These are phyloP conservation scores for Thamnophis sirtalis DNA, from an alignment of 2,113 vertebrate genomes.

Conservation along the genomic window DNA sequence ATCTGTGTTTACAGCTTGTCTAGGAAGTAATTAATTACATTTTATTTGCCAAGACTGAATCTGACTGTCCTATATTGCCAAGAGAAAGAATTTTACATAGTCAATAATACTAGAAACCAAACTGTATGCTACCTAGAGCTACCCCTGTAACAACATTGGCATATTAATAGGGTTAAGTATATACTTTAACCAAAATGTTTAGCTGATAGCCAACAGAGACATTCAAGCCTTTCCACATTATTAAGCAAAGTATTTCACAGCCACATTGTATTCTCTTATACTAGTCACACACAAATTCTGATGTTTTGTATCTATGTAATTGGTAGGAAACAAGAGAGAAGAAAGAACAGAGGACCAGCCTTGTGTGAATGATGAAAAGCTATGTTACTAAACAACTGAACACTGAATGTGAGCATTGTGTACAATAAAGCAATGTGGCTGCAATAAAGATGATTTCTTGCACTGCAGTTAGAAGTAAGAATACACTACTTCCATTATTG, in stretches of 20 bases:
- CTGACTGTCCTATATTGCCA: slow-evolving; percentile 43
- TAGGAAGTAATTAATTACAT: slow-evolving; percentile 60
- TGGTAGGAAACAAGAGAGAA: background rate
- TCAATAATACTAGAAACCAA: slow-evolving; percentile 39
- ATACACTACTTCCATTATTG: background rate
- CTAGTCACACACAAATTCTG: background rate
- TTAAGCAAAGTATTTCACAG: background rate
- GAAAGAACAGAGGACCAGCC: background rate
- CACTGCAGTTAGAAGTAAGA: background rate
- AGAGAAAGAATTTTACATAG: slow-evolving; percentile 43
- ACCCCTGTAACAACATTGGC: slow-evolving; percentile 13
- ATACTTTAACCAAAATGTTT: slow-evolving; percentile 4
- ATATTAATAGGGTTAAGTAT: slow-evolving; percentile 14
- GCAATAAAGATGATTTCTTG: background rate
- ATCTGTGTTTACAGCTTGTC: slow-evolving; percentile 60
- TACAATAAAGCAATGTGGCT: background rate
- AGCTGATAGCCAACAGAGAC: background rate
- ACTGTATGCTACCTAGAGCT: slow-evolving; percentile 15
- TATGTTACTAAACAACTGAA: background rate
- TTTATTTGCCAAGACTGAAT: slow-evolving; percentile 49
- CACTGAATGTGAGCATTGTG: background rate
- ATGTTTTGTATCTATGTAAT: background rate
- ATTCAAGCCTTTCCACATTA: slow-evolving; percentile 4
- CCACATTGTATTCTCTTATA: background rate
- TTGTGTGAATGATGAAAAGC: background rate